Evolutionary conservation across 2,113 vertebrate genomes (phyloP).

Genomic region (Capreolus pygargus): DNA sequence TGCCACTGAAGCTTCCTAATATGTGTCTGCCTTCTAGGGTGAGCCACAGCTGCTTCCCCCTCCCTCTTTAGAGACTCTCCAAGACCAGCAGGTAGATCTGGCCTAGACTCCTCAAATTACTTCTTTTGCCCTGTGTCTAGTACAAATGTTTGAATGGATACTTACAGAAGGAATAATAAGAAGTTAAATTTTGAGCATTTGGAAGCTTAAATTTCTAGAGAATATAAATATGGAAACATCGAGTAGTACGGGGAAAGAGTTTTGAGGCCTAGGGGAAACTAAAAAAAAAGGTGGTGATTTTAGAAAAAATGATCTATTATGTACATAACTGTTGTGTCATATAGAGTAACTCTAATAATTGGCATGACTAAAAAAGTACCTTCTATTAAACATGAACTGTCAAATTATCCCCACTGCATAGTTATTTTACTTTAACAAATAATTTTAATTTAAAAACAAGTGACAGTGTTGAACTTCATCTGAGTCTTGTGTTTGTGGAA

Average conservation of each 20-base stretch:
- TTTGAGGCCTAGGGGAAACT: not conserved
- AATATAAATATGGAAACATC: not conserved
- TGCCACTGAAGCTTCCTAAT: not conserved
- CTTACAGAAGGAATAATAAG: not conserved
- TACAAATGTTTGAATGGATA: not conserved
- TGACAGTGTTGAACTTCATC: not conserved
- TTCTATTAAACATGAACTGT: not conserved
- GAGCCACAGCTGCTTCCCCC: accelerated
- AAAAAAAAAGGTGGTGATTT: not conserved
- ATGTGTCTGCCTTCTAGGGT: not conserved
- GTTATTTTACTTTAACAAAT: not conserved
- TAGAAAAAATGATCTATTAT: not conserved
- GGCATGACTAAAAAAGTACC: not conserved
- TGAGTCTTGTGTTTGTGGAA: not conserved
- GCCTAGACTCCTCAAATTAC: not conserved
- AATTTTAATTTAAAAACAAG: not conserved
- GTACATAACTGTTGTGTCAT: not conserved
- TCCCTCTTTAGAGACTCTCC: not conserved
- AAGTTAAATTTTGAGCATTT: not conserved
- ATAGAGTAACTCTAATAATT: not conserved
- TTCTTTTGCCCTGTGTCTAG: not conserved
- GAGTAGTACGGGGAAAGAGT: not conserved
- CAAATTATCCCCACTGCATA: not conserved
- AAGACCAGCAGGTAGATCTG: not conserved
- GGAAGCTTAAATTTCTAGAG: not conserved